Percentiles rank a stretch among this genome's conserved stretches.
phyloP scores from a whole-genome alignment of 2,797 vertebrate species.

The Helicolenus hilgendorfi region DNA sequence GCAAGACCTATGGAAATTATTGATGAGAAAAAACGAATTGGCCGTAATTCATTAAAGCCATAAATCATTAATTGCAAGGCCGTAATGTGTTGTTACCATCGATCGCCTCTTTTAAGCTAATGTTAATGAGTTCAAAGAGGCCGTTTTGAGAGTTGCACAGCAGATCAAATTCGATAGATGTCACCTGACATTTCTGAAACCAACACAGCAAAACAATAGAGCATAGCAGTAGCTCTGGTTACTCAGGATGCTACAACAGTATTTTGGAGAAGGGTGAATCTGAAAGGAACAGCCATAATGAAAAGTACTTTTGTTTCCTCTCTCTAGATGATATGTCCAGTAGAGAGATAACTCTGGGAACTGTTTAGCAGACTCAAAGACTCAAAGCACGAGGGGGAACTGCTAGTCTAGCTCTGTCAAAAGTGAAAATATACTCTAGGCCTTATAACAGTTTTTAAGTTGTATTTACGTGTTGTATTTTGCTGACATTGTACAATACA shows the following conservation, averaged over 20 bases:
- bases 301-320: conserved; percentile 1
- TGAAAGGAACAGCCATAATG: conserved; percentile 5
- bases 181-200: conserved; percentile 17
- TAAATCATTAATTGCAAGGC: conserved; percentile 58
- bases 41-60: conserved; percentile 47
- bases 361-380: conserved; percentile 2
- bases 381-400: neutral
- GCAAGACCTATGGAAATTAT: conserved; percentile 57
- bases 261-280: conserved; percentile 7
- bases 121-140: conserved; percentile 41
- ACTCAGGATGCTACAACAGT: neutral
- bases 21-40: conserved; percentile 51
- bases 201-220: conserved; percentile 9
- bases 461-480: neutral
- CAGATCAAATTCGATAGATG: neutral
- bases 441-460: neutral
- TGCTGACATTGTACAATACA: neutral
- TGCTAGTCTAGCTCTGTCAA: neutral
- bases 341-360: conserved; percentile 10
- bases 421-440: neutral
- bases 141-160: conserved; percentile 29
- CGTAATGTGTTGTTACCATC: conserved; percentile 37
- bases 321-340: conserved; percentile 13
- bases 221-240: neutral
- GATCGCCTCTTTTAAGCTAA: conserved; percentile 38